Percentiles rank a stretch among this genome's conserved stretches.
These are phyloP conservation scores for Ceyx margarethae DNA, from an alignment of 2,113 vertebrate genomes.

Conservation along the genomic window DNA sequence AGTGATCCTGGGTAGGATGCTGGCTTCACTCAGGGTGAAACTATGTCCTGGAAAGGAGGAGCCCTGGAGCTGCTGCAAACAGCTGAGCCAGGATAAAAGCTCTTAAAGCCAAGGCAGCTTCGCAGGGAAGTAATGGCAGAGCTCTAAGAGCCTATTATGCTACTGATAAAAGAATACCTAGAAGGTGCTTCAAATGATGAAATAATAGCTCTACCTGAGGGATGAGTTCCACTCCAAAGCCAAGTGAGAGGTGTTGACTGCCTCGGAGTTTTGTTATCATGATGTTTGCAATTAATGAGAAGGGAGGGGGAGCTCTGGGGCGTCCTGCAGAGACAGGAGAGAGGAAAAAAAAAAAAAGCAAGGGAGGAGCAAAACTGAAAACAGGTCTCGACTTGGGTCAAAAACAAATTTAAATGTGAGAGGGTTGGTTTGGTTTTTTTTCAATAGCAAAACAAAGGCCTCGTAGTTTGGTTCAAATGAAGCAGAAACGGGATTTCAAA, in stretches of 20 bases:
- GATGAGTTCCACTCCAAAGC: constrained; percentile 53
- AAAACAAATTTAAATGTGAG: constrained; percentile 16
- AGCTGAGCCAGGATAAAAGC: constrained; percentile 33
- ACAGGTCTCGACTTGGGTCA: neutral
- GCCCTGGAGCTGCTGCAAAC: neutral
- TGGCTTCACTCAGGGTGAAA: constrained; percentile 38
- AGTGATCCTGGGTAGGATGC: neutral
- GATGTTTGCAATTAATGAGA: neutral
- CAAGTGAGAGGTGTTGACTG: neutral
- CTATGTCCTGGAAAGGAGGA: neutral
- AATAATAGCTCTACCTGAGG: constrained; percentile 20
- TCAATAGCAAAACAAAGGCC: neutral
- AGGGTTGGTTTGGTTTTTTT: neutral
- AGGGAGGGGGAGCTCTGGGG: neutral
- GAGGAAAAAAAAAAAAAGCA: neutral
- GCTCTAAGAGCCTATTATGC: neutral
- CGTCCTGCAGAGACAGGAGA: neutral
- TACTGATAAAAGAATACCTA: constrained; percentile 17
- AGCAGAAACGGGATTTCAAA: constrained; percentile 18
- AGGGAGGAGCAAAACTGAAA: neutral
- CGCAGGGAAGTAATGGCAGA: neutral
- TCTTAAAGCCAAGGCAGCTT: neutral
- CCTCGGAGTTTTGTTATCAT: neutral
- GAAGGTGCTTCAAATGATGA: constrained; percentile 33
- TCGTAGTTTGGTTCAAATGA: neutral